Evolutionary conservation across 2,888 invertebrate genomes (phyloP).

Genomic region (Pseudolycoriella hygida): DNA sequence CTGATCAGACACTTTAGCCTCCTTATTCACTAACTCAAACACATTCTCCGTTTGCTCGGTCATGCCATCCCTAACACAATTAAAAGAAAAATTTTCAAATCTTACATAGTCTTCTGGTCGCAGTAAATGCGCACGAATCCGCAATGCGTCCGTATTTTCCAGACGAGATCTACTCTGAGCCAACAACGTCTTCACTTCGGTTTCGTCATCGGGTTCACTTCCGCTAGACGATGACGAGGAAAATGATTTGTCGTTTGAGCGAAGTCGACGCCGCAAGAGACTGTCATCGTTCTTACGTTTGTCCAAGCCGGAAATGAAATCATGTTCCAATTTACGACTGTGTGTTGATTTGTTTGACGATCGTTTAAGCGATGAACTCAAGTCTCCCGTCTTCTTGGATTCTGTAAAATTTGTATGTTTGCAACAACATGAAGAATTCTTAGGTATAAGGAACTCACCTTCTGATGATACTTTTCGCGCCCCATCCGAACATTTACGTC

Average conservation of each 20-base stretch:
- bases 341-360: conserved; percentile 3
- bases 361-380: background rate
- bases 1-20: too few relatives aligned
- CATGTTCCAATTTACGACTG: conserved; percentile 6
- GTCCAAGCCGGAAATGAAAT: background rate
- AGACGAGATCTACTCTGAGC: conserved; percentile 24
- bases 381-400: background rate
- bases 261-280: conserved; percentile 19
- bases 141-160: conserved; percentile 26
- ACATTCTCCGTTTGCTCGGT: too few relatives aligned
- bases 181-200: conserved; percentile 25
- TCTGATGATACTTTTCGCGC: conserved; percentile 7
- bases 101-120: conserved; percentile 31
- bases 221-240: conserved; percentile 27
- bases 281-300: conserved; percentile 17
- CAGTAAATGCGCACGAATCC: conserved; percentile 27
- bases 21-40: too few relatives aligned
- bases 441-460: conserved; percentile 5
- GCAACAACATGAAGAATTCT: background rate
- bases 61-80: too few relatives aligned
- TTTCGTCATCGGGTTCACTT: conserved; percentile 26
- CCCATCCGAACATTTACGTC: conserved; percentile 14
- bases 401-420: background rate
- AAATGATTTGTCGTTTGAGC: conserved; percentile 26
- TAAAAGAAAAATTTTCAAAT: background rate